Evolutionary conservation across 2,888 invertebrate species (phyloP).

Genomic region (Microctonus brassicae): DNA sequence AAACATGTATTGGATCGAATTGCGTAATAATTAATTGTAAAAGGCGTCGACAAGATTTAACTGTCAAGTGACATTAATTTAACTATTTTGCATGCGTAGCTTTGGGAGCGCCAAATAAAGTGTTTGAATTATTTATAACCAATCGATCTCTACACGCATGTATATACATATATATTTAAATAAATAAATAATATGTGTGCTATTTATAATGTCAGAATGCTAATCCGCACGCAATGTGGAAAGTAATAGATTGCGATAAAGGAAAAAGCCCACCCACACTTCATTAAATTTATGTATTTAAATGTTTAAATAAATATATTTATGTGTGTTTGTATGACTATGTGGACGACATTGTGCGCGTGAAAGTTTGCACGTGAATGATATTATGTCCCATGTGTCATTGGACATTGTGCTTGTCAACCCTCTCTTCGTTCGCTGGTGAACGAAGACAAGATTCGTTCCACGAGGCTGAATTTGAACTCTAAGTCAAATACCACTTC

Average conservation of each 20-base stretch:
- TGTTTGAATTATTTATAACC: not conserved
- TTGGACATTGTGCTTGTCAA: conserved; percentile 18
- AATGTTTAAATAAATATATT: not conserved
- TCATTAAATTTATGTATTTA: conserved; percentile 11
- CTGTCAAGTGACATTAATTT: conserved; percentile 23
- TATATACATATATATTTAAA: too few species aligned
- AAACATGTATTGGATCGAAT: conserved; percentile 16
- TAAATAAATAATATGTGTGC: not conserved
- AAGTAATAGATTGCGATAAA: conserved; percentile 1
- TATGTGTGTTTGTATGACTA: not conserved
- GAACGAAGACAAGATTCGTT: conserved; percentile 19
- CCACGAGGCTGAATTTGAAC: conserved; percentile 13
- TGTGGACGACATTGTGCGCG: conserved; percentile 20
- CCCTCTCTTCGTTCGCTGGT: not conserved
- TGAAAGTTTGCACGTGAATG: conserved; percentile 19
- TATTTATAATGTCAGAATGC: conserved; percentile 18
- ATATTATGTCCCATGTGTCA: conserved; percentile 2
- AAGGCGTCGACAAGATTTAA: conserved; percentile 33
- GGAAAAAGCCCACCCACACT: conserved; percentile 24
- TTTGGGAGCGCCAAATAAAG: not conserved
- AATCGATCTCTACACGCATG: too few species aligned
- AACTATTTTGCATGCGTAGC: conserved; percentile 8
- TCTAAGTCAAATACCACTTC: not conserved
- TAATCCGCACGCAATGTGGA: conserved; percentile 15
- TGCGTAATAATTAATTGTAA: conserved; percentile 45